Base-by-base conservation (phyloP, 1,140 invertebrate species). In the Drosophila carrolli region DNA sequence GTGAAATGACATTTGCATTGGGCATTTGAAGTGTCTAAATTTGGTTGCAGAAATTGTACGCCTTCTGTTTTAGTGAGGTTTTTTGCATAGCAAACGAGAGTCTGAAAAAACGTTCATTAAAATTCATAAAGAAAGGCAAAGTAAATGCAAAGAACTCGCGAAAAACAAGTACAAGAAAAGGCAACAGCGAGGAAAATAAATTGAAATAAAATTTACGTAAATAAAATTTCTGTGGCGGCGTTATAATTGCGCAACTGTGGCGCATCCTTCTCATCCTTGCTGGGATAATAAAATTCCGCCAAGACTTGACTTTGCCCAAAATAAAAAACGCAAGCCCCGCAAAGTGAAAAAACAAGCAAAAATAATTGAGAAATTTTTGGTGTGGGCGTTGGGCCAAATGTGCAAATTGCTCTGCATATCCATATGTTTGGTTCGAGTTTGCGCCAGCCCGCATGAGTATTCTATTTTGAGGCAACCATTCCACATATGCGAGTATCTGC, bases 281-380 rank as follows among this genome's bases (percentile, higher is more conserved):
- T 46, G 56, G 57, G 48, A 86, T 88, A 88, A 88, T 83, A 86
- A 88, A 88, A 86, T 88, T 83, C 79, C 71, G 59, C 46, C 62
- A 78, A 71, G 78, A 78, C 48, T 81, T 44, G 63, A 53, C 60
- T 54, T 65, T 43, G 37, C 51, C 37, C 35, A 62, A 58, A 66
- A 72, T 19, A 40, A 47, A 65, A 78, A 66, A 27, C 11, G 38
- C 32, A 50, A 50, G 41, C 41, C 48, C 61, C 29, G 16, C 41
- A 63, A 47, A 51, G 3, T 19, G 32, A 48, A 75, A 73, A 74
- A 48, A 54, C 29, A 53, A 40, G 40, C 35, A 41, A 41, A 75
- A 54, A 76, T 77, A 77, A 77, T 77, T 77, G 74, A 61, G 74
- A 77, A 77, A 77, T 77, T 77, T 70, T 76, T 75, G 32, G 32